Conservation (phyloP, 2,888 invertebrate species). For the Hemaris fuciformis region DNA sequence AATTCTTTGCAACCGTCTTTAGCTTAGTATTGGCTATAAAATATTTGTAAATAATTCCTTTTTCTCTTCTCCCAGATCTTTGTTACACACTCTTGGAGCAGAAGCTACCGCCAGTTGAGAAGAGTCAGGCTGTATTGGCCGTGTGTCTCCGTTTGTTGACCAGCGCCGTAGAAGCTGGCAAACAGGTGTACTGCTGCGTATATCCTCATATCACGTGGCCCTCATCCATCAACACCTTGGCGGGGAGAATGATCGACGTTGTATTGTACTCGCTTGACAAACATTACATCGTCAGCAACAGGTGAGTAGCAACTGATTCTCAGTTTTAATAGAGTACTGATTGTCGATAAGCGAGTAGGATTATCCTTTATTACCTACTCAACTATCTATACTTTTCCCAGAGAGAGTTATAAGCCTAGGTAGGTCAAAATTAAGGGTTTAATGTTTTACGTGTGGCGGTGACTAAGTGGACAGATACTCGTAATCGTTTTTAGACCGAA, state of each 20-base stretch:
- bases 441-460: too few relatives aligned
- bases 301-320: conserved; percentile 37
- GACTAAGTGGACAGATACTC: too few relatives aligned
- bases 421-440: too few relatives aligned
- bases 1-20: too few relatives aligned
- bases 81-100: conserved; percentile 53
- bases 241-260: conserved; percentile 46
- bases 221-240: conserved; percentile 35
- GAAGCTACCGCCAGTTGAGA: conserved; percentile 58
- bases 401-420: too few relatives aligned
- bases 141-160: conserved; percentile 51
- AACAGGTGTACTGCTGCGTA: conserved; percentile 45
- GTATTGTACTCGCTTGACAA: conserved; percentile 49
- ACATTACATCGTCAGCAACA: conserved; percentile 53
- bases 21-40: too few relatives aligned
- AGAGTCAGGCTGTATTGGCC: conserved; percentile 52
- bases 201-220: conserved; percentile 64
- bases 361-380: too few relatives aligned
- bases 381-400: too few relatives aligned
- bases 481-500: too few relatives aligned
- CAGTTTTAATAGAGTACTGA: not conserved
- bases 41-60: too few relatives aligned
- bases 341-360: too few relatives aligned
- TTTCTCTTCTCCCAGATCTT: conserved; percentile 48
- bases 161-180: conserved; percentile 33